These are phyloP conservation scores for Cantharis nigra DNA, from an alignment of 2,888 invertebrate species.

Conservation along the genomic window DNA sequence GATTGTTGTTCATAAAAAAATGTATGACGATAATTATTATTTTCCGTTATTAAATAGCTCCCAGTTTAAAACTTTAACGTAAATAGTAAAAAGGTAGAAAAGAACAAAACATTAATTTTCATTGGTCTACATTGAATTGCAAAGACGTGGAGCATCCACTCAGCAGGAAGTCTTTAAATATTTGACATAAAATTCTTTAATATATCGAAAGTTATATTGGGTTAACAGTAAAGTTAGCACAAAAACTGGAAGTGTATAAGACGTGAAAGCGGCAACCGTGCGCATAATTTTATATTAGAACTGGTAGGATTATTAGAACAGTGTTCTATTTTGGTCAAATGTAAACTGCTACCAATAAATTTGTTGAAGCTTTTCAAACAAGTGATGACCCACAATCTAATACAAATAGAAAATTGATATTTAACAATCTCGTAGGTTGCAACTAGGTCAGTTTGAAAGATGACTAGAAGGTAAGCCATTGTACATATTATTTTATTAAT, in stretches of 20 bases:
- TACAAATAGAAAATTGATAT: neutral
- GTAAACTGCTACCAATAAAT: neutral
- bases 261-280: neutral
- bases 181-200: neutral
- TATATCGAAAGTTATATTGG: neutral
- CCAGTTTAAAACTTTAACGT: neutral
- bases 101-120: neutral
- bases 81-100: neutral
- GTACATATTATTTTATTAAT: neutral
- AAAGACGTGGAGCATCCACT: neutral
- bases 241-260: neutral
- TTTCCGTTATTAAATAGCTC: neutral
- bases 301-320: neutral
- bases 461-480: neutral
- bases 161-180: neutral
- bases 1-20: no score
- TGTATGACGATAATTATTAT: neutral
- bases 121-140: neutral
- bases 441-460: neutral
- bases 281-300: neutral
- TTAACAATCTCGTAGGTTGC: neutral
- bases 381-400: neutral
- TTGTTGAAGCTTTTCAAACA: neutral
- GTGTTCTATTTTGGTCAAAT: neutral
- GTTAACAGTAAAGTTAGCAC: neutral